phyloP scores from a whole-genome alignment of 2,797 vertebrate species.

The Erethizon dorsatum region DNA sequence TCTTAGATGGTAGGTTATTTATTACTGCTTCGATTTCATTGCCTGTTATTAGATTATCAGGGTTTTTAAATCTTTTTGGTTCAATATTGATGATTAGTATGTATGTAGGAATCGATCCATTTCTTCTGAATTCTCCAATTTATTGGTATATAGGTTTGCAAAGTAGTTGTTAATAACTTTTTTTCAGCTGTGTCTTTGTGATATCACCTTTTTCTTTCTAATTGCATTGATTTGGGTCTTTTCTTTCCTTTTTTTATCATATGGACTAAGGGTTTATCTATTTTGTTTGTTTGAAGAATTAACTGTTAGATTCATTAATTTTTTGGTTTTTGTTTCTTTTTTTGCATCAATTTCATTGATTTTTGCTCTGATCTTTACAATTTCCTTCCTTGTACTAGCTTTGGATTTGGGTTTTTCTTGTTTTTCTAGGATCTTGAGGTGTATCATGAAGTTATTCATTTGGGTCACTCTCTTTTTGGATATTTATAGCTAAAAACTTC shows the following conservation, averaged over 20 bases:
- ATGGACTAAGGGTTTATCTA: not conserved
- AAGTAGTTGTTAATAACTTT: not conserved
- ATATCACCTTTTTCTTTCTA: not conserved
- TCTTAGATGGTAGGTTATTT: not conserved
- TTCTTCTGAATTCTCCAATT: not conserved
- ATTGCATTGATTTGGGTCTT: not conserved
- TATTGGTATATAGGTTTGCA: not conserved
- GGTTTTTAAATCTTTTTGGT: not conserved
- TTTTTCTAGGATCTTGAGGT: not conserved
- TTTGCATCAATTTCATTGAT: not conserved
- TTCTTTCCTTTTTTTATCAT: not conserved
- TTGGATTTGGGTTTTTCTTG: not conserved
- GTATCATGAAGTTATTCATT: not conserved
- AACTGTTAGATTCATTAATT: not conserved
- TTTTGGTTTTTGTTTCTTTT: not conserved
- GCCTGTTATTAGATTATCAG: not conserved
- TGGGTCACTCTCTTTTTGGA: not conserved
- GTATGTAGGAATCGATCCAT: not conserved
- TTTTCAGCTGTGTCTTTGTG: not conserved
- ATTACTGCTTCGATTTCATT: not conserved
- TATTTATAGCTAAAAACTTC: not conserved
- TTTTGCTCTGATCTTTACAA: not conserved
- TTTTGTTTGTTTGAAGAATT: not conserved
- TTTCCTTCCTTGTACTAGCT: not conserved
- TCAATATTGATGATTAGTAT: not conserved